These are phyloP conservation scores for Alloscopus bannaensis DNA, from an alignment of 2,888 invertebrate species.

Conservation along the genomic window DNA sequence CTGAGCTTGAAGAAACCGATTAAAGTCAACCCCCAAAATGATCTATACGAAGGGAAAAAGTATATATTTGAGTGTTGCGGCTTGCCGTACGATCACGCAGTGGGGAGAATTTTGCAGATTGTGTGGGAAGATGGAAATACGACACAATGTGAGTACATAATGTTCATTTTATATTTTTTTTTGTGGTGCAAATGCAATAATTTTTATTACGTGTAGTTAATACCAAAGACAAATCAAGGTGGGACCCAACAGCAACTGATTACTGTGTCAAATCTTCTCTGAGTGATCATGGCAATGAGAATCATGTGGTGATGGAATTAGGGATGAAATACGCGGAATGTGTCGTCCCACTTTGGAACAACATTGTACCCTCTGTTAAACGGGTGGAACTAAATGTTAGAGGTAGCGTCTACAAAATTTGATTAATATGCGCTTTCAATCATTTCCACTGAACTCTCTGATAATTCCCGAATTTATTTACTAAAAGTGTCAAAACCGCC, in stretches of 20 bases:
- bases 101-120: slow-evolving; percentile 30
- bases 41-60: slow-evolving; percentile 17
- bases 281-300: too few species aligned
- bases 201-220: background rate
- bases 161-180: background rate
- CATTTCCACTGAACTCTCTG: too few species aligned
- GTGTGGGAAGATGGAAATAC: slow-evolving; percentile 39
- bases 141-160: too few species aligned
- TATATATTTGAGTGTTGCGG: slow-evolving; percentile 38
- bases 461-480: background rate
- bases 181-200: background rate
- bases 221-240: background rate
- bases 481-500: slow-evolving; percentile 29
- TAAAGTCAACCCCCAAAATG: background rate
- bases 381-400: slow-evolving; percentile 19
- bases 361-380: background rate
- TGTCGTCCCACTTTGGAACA: slow-evolving; percentile 38
- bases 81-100: slow-evolving; percentile 24
- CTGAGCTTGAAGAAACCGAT: background rate
- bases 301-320: too few species aligned
- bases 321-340: slow-evolving; percentile 40
- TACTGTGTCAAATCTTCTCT: slow-evolving; percentile 8
- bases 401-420: slow-evolving; percentile 2
- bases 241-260: slow-evolving; percentile 4
- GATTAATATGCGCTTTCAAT: background rate